phyloP scores from a whole-genome alignment of 2,888 invertebrate species.

The Beris chalybata region DNA sequence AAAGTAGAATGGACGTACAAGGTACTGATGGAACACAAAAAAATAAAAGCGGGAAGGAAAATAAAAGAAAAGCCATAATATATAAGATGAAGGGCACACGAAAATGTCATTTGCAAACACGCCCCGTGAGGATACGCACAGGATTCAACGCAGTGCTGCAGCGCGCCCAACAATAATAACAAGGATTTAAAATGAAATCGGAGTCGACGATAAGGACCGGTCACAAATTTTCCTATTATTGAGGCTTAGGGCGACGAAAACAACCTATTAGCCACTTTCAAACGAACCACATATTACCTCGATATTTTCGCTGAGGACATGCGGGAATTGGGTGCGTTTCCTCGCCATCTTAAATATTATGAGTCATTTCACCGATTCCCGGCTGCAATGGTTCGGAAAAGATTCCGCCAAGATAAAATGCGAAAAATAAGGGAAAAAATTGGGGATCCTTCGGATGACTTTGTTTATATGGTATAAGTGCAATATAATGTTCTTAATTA shows the following conservation, averaged over 20 bases:
- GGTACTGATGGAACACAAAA: conserved; percentile 2
- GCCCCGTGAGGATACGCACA: conserved; percentile 24
- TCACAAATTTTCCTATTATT: conserved; percentile 31
- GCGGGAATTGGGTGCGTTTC: neutral
- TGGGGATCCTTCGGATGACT: neutral
- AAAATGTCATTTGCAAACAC: conserved; percentile 32
- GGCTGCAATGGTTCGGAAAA: conserved; percentile 10
- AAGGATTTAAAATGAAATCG: conserved; percentile 8
- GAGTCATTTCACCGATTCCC: conserved; percentile 22
- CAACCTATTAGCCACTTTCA: conserved; percentile 2
- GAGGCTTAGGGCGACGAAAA: conserved; percentile 19
- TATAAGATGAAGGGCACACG: conserved; percentile 18
- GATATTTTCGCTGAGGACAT: neutral
- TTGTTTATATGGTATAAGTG: conserved; percentile 13
- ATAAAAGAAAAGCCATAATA: conserved; percentile 20
- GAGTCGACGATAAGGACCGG: conserved; percentile 16
- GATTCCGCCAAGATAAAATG: conserved; percentile 5
- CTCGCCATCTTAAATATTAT: neutral
- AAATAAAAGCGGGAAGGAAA: neutral
- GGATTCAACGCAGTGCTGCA: conserved; percentile 17
- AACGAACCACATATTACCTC: neutral
- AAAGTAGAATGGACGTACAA: conserved; percentile 5
- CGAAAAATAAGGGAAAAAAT: no score
- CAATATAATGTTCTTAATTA: conserved; percentile 17
- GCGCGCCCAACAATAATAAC: conserved; percentile 5